Percentiles rank a stretch among this genome's conserved stretches.
Conservation (phyloP, 2,888 invertebrate species). For the Meliscaeva auricollis region DNA sequence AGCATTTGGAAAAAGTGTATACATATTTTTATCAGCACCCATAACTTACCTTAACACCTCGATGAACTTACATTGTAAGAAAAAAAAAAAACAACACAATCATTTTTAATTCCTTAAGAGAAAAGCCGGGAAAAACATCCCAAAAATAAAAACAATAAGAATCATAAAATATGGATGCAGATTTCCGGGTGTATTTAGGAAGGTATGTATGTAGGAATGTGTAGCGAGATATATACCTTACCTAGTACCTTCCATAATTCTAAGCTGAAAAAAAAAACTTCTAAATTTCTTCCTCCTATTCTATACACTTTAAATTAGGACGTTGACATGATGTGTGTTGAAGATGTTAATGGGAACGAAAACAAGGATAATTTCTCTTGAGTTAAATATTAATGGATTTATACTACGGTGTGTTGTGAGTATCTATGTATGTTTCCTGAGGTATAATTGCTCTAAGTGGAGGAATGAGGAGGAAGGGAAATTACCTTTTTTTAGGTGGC, state of each 20-base stretch:
- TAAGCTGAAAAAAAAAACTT: neutral
- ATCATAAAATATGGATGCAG: conserved; percentile 50
- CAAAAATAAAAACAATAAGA: conserved; percentile 32
- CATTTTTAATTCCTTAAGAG: conserved; percentile 4
- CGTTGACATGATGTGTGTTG: conserved; percentile 53
- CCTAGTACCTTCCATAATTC: conserved; percentile 15
- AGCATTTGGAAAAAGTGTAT: too few relatives aligned
- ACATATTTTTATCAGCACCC: neutral
- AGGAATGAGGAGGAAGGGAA: neutral
- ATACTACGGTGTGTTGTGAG: neutral
- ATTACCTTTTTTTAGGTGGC: conserved; percentile 29
- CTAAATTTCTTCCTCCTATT: conserved; percentile 9
- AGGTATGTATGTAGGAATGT: neutral
- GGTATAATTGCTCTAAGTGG: neutral
- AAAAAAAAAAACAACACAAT: conserved; percentile 18
- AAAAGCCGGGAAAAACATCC: conserved; percentile 1
- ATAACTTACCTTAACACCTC: neutral
- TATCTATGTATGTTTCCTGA: neutral
- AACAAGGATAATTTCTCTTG: conserved; percentile 45
- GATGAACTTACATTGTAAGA: neutral
- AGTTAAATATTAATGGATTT: conserved; percentile 47
- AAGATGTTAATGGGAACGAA: conserved; percentile 36
- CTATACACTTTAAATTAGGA: conserved; percentile 22
- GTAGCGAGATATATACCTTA: too few relatives aligned
- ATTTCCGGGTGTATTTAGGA: conserved; percentile 21